Percentiles rank a stretch among this genome's conserved stretches.
Conservation (phyloP, 2,888 invertebrate genomes). For the Amphipyra tragopoginis region DNA sequence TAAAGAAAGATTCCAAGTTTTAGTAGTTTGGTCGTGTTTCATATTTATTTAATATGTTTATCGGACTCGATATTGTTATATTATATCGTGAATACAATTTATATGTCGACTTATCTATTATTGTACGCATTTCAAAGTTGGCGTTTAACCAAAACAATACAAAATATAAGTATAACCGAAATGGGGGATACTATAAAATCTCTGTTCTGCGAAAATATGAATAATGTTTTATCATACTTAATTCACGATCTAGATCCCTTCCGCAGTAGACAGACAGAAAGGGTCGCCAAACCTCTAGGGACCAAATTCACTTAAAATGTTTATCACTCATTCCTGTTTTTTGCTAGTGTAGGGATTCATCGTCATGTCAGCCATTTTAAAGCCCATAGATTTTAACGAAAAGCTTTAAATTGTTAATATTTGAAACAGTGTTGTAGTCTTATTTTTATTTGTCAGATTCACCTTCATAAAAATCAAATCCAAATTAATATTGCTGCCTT, state of each 20-base stretch:
- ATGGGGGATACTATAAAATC: slow-evolving; percentile 9
- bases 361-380: too few relatives aligned
- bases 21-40: too few relatives aligned
- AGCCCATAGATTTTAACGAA: too few relatives aligned
- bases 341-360: too few relatives aligned
- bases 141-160: slow-evolving; percentile 19
- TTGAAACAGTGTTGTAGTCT: too few relatives aligned
- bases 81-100: background rate
- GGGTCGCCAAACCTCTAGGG: slow-evolving; percentile 14
- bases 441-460: too few relatives aligned
- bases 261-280: slow-evolving; percentile 12
- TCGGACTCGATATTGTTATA: background rate
- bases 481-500: slow-evolving; percentile 11
- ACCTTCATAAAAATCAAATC: background rate
- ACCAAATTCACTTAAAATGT: slow-evolving; percentile 33
- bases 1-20: too few relatives aligned
- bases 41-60: too few relatives aligned
- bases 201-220: slow-evolving; percentile 13
- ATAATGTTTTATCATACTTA: slow-evolving; percentile 25
- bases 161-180: background rate
- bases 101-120: background rate
- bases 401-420: too few relatives aligned
- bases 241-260: slow-evolving; percentile 38
- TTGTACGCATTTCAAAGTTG: slow-evolving; percentile 13
- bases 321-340: background rate